Evolutionary conservation across 1,140 invertebrate genomes (phyloP).

Genomic region (Bursaphelenchus mucronatus): DNA sequence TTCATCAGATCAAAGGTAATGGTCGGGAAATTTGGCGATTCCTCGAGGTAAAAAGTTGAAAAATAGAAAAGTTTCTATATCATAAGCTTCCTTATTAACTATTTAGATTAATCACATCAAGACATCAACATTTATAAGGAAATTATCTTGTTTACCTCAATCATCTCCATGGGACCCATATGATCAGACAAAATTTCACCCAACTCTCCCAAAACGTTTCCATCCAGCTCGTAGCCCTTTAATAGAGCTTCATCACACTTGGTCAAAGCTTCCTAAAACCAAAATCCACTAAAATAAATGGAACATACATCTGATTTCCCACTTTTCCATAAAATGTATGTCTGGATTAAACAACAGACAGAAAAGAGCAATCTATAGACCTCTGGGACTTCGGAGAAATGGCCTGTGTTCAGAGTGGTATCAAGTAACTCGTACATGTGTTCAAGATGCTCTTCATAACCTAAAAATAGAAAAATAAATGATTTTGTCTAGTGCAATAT

Average conservation of each 20-base stretch:
- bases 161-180: slow-evolving; percentile 2
- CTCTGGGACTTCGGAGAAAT: slow-evolving; percentile 45
- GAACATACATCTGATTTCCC: slow-evolving; percentile 5
- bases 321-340: neutral
- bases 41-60: too few species aligned
- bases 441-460: neutral
- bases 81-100: too few species aligned
- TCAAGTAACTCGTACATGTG: slow-evolving; percentile 11
- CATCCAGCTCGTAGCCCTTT: slow-evolving; percentile 41
- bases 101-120: too few species aligned
- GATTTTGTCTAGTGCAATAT: too few species aligned
- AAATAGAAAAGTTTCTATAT: too few species aligned
- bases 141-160: neutral
- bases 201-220: slow-evolving; percentile 28
- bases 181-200: slow-evolving; percentile 32
- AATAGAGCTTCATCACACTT: slow-evolving; percentile 42
- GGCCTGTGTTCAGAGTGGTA: slow-evolving; percentile 38
- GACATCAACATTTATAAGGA: neutral
- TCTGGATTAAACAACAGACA: slow-evolving; percentile 26
- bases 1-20: too few species aligned
- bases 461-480: slow-evolving; percentile 3
- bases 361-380: slow-evolving; percentile 37
- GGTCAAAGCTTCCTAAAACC: slow-evolving; percentile 30
- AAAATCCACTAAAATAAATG: neutral
- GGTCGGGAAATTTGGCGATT: too few species aligned